These are phyloP conservation scores for Coptodon bakossiorum DNA, from an alignment of 2,113 vertebrate species.

Conservation along the genomic window DNA sequence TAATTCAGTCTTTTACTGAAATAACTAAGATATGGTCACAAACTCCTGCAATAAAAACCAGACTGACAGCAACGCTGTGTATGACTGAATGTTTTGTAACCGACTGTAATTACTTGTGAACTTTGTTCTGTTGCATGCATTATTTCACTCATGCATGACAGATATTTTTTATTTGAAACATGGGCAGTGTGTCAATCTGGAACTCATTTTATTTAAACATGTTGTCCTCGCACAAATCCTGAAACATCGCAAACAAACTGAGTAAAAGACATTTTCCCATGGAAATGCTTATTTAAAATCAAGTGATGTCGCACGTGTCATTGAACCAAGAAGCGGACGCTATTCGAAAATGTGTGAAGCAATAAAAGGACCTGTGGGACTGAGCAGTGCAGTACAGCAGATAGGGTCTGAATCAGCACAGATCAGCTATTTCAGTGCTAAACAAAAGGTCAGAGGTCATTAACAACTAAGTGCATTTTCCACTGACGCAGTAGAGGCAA, in stretches of 20 bases:
- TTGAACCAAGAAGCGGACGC: background rate
- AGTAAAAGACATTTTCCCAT: background rate
- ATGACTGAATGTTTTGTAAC: background rate
- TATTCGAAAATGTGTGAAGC: background rate
- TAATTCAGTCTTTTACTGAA: background rate
- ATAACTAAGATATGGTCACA: background rate
- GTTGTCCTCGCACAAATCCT: background rate
- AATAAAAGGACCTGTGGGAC: constrained; percentile 33
- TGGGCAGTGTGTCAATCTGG: background rate
- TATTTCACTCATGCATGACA: background rate
- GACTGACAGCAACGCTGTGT: background rate
- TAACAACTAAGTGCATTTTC: background rate
- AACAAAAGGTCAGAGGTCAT: constrained; percentile 18
- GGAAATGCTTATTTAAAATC: background rate
- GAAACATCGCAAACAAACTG: background rate
- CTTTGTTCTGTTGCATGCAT: background rate
- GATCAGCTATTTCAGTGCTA: constrained; percentile 5
- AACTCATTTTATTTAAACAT: background rate
- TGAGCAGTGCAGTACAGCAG: background rate
- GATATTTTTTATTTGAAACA: background rate
- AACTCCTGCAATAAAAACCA: background rate
- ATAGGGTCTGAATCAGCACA: background rate
- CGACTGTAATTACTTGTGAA: accelerated
- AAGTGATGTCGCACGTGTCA: background rate
- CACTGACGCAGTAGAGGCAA: background rate